phyloP scores from a whole-genome alignment of 2,888 invertebrate genomes.

The Phorcus lineatus region DNA sequence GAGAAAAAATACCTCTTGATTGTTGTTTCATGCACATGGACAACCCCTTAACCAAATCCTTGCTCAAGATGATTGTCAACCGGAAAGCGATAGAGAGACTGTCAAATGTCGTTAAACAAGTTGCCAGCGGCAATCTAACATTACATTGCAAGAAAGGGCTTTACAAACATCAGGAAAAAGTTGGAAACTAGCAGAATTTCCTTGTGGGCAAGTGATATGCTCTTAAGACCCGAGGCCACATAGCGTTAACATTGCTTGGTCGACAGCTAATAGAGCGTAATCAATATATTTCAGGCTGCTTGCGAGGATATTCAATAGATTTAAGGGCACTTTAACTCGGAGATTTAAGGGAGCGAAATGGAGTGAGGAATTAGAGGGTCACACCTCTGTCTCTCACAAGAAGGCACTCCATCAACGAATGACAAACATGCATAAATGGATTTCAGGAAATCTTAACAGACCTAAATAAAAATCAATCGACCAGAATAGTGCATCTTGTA shows the following conservation, averaged over 20 bases:
- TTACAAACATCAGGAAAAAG: constrained; percentile 5
- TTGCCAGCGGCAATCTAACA: background rate
- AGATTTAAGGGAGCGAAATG: too few relatives aligned
- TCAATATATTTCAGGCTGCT: constrained; percentile 1
- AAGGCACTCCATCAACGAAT: too few relatives aligned
- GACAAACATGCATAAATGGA: too few relatives aligned
- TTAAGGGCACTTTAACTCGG: background rate
- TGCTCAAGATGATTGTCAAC: background rate
- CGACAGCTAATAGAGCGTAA: background rate
- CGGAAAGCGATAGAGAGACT: constrained; percentile 11
- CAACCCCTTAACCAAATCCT: too few relatives aligned
- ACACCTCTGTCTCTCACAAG: too few relatives aligned
- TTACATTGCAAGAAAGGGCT: background rate
- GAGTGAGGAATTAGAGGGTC: too few relatives aligned
- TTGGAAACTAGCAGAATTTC: background rate
- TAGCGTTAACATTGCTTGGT: background rate
- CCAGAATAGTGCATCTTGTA: too few relatives aligned
- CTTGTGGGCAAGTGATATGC: background rate
- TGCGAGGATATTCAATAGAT: background rate
- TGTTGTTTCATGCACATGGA: too few relatives aligned
- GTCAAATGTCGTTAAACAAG: background rate
- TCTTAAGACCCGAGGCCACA: background rate
- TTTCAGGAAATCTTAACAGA: too few relatives aligned
- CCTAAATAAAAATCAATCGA: too few relatives aligned
- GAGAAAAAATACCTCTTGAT: too few relatives aligned